Base-by-base conservation (phyloP, 2,888 invertebrate genomes). In the Ennomos quercinarius region DNA sequence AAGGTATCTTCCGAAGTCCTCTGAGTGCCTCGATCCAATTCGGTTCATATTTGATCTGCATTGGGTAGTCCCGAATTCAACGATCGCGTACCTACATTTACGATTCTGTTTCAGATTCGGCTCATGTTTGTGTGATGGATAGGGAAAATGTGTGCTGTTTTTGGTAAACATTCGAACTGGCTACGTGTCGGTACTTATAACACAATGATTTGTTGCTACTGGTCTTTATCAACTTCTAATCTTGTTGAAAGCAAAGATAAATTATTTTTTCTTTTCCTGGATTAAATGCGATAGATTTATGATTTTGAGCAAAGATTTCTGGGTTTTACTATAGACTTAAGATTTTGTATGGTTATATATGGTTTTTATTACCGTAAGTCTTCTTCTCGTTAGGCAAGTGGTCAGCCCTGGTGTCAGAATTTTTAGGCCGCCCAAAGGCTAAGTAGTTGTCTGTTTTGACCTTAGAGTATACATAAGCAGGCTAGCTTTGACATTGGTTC, bases 11-110 rank as follows among this genome's bases (percentile, higher is more conserved):
- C 58, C 53, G 67, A 65, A 67, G 65, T 71, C 64, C 63, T 58
- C 66, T 63, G 68, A 72, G 68, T 72, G 62, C 67, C 70, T 68
- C 63, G 67, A 78, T 75, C 74, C 81, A 80, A 82, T 83, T 81
- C 73, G 69, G 66, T 67, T 77, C 76, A 80, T 83, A 81, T 84
- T 84, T 83, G 81, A 81, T 78, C 77, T 78, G 72, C 73, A 78
- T 75, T 71, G 77, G 79, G 77, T 73, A 81, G 76, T 79, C 75
- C 73, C 76, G 75, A 76, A 72, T 75, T 73, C 72, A 60, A 38
- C 71, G 71, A 76, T 76, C 73, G 73, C 70, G 74, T 44, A 43
- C 56, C 63, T 64, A 75, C 77, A 84, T 85, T 83, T 83, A 73
- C 65, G 72, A 84, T 84, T 85, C 85, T 72, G 82, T 84, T 84